Conservation (phyloP, 2,113 vertebrate genomes). For the Pongo pygmaeus region DNA sequence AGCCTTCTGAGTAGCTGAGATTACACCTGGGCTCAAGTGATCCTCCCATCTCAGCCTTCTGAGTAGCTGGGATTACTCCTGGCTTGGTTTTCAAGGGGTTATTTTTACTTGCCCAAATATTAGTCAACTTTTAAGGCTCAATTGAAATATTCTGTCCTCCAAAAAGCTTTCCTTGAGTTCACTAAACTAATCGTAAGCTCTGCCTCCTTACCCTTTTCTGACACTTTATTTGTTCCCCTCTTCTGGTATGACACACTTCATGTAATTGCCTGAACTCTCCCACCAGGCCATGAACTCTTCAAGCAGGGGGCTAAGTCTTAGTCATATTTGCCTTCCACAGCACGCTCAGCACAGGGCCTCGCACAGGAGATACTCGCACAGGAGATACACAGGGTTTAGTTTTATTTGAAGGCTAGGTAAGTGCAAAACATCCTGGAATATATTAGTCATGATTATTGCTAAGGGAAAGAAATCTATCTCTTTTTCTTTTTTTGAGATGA, state of each 20-base stretch:
- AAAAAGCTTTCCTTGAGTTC: neutral
- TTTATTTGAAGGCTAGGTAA: conserved; percentile 43
- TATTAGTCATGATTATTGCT: conserved; percentile 6
- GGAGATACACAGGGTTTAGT: neutral
- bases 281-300: no score
- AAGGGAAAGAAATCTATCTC: conserved; percentile 9
- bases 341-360: neutral
- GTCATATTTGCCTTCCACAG: neutral
- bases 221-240: neutral
- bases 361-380: neutral
- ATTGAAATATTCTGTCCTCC: neutral
- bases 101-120: neutral
- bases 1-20: no score
- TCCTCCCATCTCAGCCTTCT: neutral
- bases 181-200: neutral
- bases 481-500: no score
- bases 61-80: neutral
- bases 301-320: neutral
- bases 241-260: neutral
- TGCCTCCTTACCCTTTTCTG: neutral
- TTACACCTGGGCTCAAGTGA: neutral
- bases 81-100: neutral
- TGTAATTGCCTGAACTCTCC: neutral
- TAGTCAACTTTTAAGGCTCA: neutral
- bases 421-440: conserved; percentile 33